These are phyloP conservation scores for Oasisia sp. DNA, from an alignment of 2,888 invertebrate species.

Conservation along the genomic window DNA sequence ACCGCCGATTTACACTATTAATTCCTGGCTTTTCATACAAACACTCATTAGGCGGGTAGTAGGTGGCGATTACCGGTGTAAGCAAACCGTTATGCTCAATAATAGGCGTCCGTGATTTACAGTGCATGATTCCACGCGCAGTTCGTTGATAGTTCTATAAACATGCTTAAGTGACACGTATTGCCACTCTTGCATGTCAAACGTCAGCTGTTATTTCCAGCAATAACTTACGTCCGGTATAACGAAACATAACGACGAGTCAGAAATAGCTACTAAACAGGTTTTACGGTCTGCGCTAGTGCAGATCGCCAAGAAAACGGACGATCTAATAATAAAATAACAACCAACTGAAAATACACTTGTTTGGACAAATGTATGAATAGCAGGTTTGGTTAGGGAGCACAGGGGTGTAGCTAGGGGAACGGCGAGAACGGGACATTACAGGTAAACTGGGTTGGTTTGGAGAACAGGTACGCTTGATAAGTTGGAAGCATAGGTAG, in stretches of 20 bases:
- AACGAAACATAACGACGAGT: neutral
- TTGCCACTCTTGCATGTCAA: neutral
- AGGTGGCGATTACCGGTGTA: neutral
- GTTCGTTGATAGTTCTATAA: constrained; percentile 3
- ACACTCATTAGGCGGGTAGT: neutral
- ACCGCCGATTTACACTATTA: neutral
- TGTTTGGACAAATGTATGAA: too few species aligned
- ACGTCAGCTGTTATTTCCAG: neutral
- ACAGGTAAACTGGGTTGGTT: too few species aligned
- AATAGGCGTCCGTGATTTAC: neutral
- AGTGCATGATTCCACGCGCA: neutral
- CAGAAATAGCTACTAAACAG: neutral
- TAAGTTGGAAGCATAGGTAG: too few species aligned
- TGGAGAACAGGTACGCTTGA: too few species aligned
- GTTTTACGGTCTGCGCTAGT: neutral
- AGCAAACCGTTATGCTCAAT: neutral
- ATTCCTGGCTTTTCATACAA: neutral
- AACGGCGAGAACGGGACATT: too few species aligned
- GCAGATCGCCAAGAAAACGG: neutral
- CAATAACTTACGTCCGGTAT: neutral
- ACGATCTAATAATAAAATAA: neutral
- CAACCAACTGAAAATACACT: neutral
- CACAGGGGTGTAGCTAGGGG: too few species aligned
- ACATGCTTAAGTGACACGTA: neutral
- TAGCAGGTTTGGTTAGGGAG: too few species aligned